Percentiles rank a stretch among this genome's conserved stretches.
phyloP scores from a whole-genome alignment of 2,113 vertebrate species.

The Mustela nigripes region DNA sequence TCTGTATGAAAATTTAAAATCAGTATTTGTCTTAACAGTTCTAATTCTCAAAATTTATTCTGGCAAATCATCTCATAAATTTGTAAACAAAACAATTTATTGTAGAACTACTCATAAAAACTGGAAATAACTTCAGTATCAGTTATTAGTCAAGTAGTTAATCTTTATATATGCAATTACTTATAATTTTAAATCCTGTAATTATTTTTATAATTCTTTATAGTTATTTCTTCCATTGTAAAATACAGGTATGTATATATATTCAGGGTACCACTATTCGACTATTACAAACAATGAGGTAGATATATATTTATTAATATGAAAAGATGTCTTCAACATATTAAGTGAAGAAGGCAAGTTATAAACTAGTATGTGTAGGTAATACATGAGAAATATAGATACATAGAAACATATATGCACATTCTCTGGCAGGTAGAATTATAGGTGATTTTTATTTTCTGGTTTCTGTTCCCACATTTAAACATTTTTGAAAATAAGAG shows the following conservation, averaged over 20 bases:
- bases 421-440: neutral
- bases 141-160: constrained; percentile 43
- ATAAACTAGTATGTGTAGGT: neutral
- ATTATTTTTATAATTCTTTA: constrained; percentile 49
- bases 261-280: constrained; percentile 7
- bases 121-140: constrained; percentile 23
- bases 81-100: neutral
- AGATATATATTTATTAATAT: neutral
- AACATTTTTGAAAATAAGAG: constrained; percentile 8
- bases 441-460: constrained; percentile 37
- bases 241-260: neutral
- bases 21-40: neutral
- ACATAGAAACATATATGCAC: neutral
- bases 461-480: constrained; percentile 2
- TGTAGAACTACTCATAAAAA: constrained; percentile 25
- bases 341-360: neutral
- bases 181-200: constrained; percentile 7
- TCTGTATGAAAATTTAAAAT: constrained; percentile 29
- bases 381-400: neutral
- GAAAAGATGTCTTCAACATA: constrained; percentile 22
- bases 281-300: neutral
- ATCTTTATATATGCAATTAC: constrained; percentile 23
- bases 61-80: constrained; percentile 8
- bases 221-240: constrained; percentile 16
- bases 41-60: constrained; percentile 33